Evolutionary conservation across 30 jellyfish, hydroid and myxozoan species (phyloP).

Genomic region (Chrysaora quinquecirrha): DNA sequence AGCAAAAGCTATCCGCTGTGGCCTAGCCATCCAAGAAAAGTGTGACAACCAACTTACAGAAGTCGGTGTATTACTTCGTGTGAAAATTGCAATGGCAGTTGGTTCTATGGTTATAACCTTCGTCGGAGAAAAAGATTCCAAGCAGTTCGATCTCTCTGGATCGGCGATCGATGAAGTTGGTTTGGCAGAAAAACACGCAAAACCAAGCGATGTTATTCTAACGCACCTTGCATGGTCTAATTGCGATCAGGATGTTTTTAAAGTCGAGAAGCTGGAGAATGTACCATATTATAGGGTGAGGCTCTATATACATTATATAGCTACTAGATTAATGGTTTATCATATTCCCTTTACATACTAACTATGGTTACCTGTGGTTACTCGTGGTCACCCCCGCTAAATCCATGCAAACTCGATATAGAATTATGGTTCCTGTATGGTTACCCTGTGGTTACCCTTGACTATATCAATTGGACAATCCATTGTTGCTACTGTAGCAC

Average conservation of each 20-base stretch:
- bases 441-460: too few relatives aligned
- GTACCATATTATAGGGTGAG: conserved; percentile 63
- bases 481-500: too few relatives aligned
- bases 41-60: conserved; percentile 90
- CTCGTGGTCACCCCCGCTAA: too few relatives aligned
- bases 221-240: conserved; percentile 90
- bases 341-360: too few relatives aligned
- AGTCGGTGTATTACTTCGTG: conserved; percentile 88
- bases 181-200: conserved; percentile 89
- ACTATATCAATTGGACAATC: too few relatives aligned
- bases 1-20: conserved; percentile 80
- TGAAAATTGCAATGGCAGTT: conserved; percentile 90
- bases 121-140: conserved; percentile 79
- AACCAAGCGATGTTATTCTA: conserved; percentile 86
- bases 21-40: conserved; percentile 77
- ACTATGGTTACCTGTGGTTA: too few relatives aligned
- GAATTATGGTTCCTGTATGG: too few relatives aligned
- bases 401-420: too few relatives aligned
- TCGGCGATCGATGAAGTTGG: conserved; percentile 97
- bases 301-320: too few relatives aligned
- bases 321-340: too few relatives aligned
- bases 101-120: conserved; percentile 90
- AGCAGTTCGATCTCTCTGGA: conserved; percentile 88
- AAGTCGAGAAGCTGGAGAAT: conserved; percentile 56
- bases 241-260: conserved; percentile 81